Base-by-base conservation (phyloP, 2,888 invertebrate species). In the Cheilosia vernalis region DNA sequence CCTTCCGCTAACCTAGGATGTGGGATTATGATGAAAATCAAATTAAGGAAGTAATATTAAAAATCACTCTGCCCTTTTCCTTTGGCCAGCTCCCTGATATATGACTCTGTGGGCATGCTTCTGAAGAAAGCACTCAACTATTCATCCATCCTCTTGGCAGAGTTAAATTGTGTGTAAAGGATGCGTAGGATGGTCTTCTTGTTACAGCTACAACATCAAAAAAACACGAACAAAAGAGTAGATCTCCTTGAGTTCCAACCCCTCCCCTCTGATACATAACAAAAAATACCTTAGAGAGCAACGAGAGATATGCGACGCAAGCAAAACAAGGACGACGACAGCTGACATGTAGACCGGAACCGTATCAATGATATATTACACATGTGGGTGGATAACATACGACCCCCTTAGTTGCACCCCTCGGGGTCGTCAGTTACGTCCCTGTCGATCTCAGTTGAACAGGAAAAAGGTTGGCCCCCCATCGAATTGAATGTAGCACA, bases 291-390 rank as follows among this genome's bases (percentile, higher is more conserved):
- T 72, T 56, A 21, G 47, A 66, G 44, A 55, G 55, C 53, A 47
- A 60, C 21, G 51, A 78, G 66, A 66, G 72, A 73, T 73, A 79
- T 74, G 42, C 37, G 61, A 84, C 44, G 69, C 79, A 69, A 60
- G 58, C 63, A 79, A 58, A 84, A 81, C 76, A 61, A 56, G 70
- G 77, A 85, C 72, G 85, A 77, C 76, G 77, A 72, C 85, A 85
- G 81, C 85, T 81, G 81, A 85, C 81, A 81, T 77, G 85, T 72
- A 85, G 76, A 81, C 76, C 56, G 81, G 70, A 72, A 66, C 55
- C 63, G 85, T 76, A 85, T 81, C 81, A 85, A 73, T 85, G 85
- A 85, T 85, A 85, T 81, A 85, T 85, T 81, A 81, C 72, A 77
- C 81, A 67, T 63, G 67, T 81, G 81, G 81, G 76, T 72, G 85